A percentile compares a stretch with the other conserved stretches of the same genome.
Conservation (phyloP, 2,888 invertebrate genomes). For the Theretra japonica region DNA sequence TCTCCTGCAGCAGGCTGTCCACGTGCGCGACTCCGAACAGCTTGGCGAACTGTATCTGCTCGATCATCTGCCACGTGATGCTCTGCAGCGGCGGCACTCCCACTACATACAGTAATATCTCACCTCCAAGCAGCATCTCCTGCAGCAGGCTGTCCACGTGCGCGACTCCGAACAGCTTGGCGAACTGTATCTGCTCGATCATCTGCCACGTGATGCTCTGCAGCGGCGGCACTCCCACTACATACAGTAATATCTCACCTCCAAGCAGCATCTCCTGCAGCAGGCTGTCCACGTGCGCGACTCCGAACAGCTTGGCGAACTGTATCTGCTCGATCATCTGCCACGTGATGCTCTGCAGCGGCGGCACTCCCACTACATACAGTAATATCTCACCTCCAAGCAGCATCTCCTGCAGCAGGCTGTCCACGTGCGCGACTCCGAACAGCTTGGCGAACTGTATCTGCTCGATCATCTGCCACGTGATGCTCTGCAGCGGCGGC, state of each 20-base stretch:
- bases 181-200: conserved; percentile 99
- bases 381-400: conserved; percentile 95
- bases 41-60: conserved; percentile 98
- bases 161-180: conserved; percentile 96
- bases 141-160: conserved; percentile 97
- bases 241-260: too few relatives aligned
- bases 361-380: too few relatives aligned
- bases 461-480: conserved; percentile 99
- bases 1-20: conserved; percentile 97
- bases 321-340: conserved; percentile 99
- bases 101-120: too few relatives aligned
- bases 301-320: conserved; percentile 97
- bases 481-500: conserved; percentile 97
- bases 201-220: conserved; percentile 99
- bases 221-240: conserved; percentile 96
- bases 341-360: conserved; percentile 98
- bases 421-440: conserved; percentile 97
- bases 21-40: conserved; percentile 97
- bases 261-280: conserved; percentile 98
- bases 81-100: conserved; percentile 97
- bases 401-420: conserved; percentile 97
- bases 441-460: conserved; percentile 98
- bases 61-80: conserved; percentile 99
- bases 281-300: conserved; percentile 96
- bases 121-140: conserved; percentile 98